Conservation (phyloP, 2,797 vertebrate species). For the Hoplostethus atlanticus region DNA sequence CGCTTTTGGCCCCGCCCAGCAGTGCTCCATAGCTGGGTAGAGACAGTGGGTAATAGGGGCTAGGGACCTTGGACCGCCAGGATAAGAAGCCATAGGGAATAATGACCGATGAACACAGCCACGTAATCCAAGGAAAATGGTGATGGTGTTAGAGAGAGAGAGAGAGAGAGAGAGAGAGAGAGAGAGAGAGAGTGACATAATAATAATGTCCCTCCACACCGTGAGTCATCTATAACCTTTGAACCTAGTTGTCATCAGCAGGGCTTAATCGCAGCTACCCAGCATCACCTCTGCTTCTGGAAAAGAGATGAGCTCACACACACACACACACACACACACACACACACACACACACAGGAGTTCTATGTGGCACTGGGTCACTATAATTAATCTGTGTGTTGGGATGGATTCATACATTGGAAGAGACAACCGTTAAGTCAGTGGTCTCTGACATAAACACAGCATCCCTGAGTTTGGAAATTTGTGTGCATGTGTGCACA, state of each 20-base stretch:
- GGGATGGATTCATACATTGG: not conserved
- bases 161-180: slow-evolving; percentile 13
- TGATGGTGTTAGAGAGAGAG: not conserved
- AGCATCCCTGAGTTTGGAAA: not conserved
- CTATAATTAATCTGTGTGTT: not conserved
- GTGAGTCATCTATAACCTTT: slow-evolving; percentile 52
- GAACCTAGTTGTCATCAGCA: slow-evolving; percentile 22
- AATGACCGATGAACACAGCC: slow-evolving; percentile 20
- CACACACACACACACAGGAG: not conserved
- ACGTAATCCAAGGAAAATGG: not conserved
- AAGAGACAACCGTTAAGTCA: not conserved
- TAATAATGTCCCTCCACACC: slow-evolving; percentile 28
- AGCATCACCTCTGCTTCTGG: not conserved
- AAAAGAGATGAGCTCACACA: slow-evolving; percentile 12
- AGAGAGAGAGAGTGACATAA: not conserved
- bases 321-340: slow-evolving; percentile 5
- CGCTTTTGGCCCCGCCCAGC: not conserved
- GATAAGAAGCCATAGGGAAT: slow-evolving; percentile 1
- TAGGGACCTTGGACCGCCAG: not conserved
- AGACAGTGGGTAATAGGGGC: not conserved
- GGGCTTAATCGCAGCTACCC: slow-evolving; percentile 21
- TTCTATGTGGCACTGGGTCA: not conserved
- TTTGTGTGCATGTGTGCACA: not conserved
- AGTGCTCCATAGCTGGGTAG: not conserved
- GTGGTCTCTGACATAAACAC: no score